phyloP scores from a whole-genome alignment of 2,113 vertebrate genomes.

The Hiodon alosoides region DNA sequence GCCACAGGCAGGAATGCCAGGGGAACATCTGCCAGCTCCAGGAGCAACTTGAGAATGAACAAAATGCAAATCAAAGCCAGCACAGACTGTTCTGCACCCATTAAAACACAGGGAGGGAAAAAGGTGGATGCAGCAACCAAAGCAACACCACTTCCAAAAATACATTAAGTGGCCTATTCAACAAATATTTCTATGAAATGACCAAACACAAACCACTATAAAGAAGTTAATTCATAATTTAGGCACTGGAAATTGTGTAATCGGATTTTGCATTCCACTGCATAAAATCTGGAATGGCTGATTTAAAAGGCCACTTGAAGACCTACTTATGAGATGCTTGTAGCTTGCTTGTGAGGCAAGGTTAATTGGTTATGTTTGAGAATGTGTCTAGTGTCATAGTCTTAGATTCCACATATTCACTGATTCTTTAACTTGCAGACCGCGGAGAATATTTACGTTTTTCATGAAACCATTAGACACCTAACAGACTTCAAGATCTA shows the following conservation, averaged over 20 bases:
- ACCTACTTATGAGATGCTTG: neutral
- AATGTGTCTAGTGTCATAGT: neutral
- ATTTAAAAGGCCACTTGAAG: neutral
- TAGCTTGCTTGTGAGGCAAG: slow-evolving; percentile 1
- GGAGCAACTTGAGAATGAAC: slow-evolving; percentile 10
- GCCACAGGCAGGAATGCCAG: neutral
- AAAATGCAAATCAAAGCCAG: slow-evolving; percentile 30
- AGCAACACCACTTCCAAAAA: no score
- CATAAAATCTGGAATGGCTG: neutral
- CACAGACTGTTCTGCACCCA: slow-evolving; percentile 22
- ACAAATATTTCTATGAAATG: neutral
- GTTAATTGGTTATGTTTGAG: slow-evolving; percentile 9
- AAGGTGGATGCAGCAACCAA: no score
- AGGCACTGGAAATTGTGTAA: neutral
- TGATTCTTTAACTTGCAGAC: no score
- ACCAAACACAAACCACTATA: no score
- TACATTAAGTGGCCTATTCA: no score
- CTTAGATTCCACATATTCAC: neutral
- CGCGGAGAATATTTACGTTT: no score
- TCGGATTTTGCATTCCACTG: neutral
- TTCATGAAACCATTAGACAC: no score
- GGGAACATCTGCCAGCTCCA: slow-evolving; percentile 4
- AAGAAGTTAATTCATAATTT: no score
- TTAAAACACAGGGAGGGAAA: no score
- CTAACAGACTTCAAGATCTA: no score